phyloP scores from a whole-genome alignment of 2,888 invertebrate genomes.

The Aradus depressus region DNA sequence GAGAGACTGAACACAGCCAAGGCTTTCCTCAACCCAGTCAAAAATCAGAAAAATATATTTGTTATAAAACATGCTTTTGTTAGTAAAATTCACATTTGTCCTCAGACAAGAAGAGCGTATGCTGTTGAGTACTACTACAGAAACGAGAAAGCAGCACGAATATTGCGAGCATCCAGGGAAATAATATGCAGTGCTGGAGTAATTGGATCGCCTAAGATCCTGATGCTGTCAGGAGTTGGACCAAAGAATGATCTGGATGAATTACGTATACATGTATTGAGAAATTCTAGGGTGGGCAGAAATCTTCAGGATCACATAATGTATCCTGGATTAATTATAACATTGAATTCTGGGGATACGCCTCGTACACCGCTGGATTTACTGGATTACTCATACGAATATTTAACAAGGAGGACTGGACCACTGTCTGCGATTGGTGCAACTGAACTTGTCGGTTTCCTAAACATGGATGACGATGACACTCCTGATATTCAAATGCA shows the following conservation, averaged over 20 bases:
- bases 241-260: slow-evolving; percentile 21
- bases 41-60: slow-evolving; percentile 48
- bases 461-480: slow-evolving; percentile 24
- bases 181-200: slow-evolving; percentile 24
- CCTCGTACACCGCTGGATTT: slow-evolving; percentile 8
- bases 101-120: slow-evolving; percentile 43
- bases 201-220: slow-evolving; percentile 21
- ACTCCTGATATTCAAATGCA: slow-evolving; percentile 22
- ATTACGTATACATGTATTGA: slow-evolving; percentile 14
- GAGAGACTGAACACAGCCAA: slow-evolving; percentile 52
- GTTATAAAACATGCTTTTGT: slow-evolving; percentile 48
- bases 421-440: slow-evolving; percentile 20
- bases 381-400: slow-evolving; percentile 24
- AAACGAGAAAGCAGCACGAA: slow-evolving; percentile 15
- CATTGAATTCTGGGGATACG: slow-evolving; percentile 10
- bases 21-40: slow-evolving; percentile 51
- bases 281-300: slow-evolving; percentile 22
- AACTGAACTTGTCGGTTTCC: slow-evolving; percentile 19
- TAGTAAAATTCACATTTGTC: slow-evolving; percentile 46
- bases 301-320: slow-evolving; percentile 26
- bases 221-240: slow-evolving; percentile 23
- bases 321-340: slow-evolving; percentile 22
- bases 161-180: slow-evolving; percentile 22
- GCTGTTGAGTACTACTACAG: slow-evolving; percentile 43
- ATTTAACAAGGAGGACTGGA: slow-evolving; percentile 21